A percentile compares a stretch with the other conserved stretches of the same genome.
Evolutionary conservation across 2,113 vertebrate species (phyloP).

Genomic region (Cardinalis cardinalis): DNA sequence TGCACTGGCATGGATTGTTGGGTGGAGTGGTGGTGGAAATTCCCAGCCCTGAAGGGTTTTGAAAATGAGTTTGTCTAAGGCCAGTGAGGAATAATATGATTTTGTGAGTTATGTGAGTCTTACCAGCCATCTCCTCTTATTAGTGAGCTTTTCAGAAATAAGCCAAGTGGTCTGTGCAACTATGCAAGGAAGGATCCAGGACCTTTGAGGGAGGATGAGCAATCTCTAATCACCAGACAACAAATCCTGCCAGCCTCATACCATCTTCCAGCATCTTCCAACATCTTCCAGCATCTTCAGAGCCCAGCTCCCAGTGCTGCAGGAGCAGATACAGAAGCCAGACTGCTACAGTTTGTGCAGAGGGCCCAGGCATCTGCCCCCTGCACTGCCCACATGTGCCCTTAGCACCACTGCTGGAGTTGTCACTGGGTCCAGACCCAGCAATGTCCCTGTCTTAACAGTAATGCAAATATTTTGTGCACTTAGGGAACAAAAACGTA

Average conservation of each 20-base stretch:
- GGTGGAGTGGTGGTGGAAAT: not conserved
- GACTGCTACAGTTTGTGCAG: not conserved
- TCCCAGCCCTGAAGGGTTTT: not conserved
- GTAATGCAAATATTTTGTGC: fast-evolving
- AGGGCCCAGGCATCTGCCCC: not conserved
- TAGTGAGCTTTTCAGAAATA: not conserved
- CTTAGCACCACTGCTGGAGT: not conserved
- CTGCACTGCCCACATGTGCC: fast-evolving
- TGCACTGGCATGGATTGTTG: not conserved
- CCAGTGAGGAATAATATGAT: not conserved
- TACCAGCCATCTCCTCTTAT: not conserved
- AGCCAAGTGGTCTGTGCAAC: not conserved
- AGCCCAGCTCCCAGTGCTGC: not conserved
- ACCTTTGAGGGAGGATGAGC: not conserved
- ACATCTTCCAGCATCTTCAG: not conserved
- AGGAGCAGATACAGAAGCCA: not conserved
- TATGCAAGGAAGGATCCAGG: not conserved
- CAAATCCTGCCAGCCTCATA: not conserved
- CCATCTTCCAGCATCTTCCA: not conserved
- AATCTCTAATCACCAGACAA: not conserved
- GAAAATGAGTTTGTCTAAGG: not conserved
- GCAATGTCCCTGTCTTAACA: not conserved
- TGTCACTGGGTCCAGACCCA: fast-evolving
- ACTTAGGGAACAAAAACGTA: not conserved
- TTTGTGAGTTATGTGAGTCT: not conserved